These are phyloP conservation scores for Limosa lapponica DNA, from an alignment of 2,797 vertebrate species.

Conservation along the genomic window DNA sequence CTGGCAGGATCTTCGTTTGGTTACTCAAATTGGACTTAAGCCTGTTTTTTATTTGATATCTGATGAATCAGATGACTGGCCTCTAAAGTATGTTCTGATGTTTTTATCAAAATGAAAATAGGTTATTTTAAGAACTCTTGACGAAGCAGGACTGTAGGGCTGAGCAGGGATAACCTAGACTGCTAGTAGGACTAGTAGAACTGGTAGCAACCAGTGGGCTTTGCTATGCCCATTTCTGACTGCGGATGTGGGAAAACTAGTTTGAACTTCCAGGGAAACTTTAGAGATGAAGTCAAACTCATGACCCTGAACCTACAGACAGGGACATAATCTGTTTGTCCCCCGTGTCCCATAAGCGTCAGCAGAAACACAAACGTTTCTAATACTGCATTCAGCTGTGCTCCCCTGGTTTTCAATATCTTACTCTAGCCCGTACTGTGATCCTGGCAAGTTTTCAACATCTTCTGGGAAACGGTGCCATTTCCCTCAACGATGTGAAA, in stretches of 20 bases:
- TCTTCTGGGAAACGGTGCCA: slow-evolving; percentile 1
- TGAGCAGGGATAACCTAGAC: not conserved
- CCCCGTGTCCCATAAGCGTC: not conserved
- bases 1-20: not conserved
- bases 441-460: slow-evolving; percentile 9
- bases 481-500: not conserved
- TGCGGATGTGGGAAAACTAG: not conserved
- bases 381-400: not conserved
- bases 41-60: not conserved
- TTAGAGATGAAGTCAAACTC: not conserved
- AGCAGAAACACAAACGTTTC: not conserved
- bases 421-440: fast-evolving
- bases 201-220: not conserved
- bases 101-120: not conserved
- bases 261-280: not conserved
- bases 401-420: not conserved
- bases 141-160: not conserved
- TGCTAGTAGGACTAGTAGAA: not conserved
- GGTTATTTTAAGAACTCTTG: not conserved
- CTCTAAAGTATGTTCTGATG: not conserved
- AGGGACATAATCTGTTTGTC: not conserved
- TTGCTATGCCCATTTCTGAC: not conserved
- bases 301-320: not conserved
- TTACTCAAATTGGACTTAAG: not conserved
- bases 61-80: not conserved